A percentile compares a stretch with the other conserved stretches of the same genome.
These are phyloP conservation scores for Prunella strophiata DNA, from an alignment of 2,797 vertebrate species.

Conservation along the genomic window DNA sequence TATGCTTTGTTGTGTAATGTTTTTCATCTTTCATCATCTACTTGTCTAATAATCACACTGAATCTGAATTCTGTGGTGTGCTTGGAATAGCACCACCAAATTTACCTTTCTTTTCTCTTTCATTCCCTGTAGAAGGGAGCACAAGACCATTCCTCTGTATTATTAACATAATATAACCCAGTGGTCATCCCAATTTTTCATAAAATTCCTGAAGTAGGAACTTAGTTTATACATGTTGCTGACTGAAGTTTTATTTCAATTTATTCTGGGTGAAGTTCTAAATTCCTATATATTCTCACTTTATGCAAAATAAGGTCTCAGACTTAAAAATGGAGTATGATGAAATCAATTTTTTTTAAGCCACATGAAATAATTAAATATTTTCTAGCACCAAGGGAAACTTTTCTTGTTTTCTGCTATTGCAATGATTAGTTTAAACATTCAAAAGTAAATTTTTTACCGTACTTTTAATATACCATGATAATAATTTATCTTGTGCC, in stretches of 20 bases:
- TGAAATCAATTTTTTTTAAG: background rate
- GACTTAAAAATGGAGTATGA: background rate
- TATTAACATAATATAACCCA: background rate
- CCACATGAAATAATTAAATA: background rate
- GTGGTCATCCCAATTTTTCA: background rate
- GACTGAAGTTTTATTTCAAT: background rate
- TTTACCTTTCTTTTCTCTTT: background rate
- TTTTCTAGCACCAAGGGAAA: background rate
- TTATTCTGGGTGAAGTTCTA: background rate
- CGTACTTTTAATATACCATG: background rate
- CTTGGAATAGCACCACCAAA: background rate
- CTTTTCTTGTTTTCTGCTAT: background rate
- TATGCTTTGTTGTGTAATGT: rapidly evolving
- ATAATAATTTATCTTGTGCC: background rate
- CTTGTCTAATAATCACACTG: background rate
- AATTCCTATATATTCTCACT: background rate
- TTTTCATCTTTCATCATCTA: background rate
- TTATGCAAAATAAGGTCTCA: background rate
- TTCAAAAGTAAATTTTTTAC: background rate
- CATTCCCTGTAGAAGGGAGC: background rate
- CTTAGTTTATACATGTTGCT: background rate
- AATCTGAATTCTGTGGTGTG: background rate
- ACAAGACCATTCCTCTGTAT: background rate
- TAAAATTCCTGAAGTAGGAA: background rate
- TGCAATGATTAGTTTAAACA: background rate